A percentile compares a stretch with the other conserved stretches of the same genome.
phyloP scores from a whole-genome alignment of 2,888 invertebrate species.

The Apantesis nais region DNA sequence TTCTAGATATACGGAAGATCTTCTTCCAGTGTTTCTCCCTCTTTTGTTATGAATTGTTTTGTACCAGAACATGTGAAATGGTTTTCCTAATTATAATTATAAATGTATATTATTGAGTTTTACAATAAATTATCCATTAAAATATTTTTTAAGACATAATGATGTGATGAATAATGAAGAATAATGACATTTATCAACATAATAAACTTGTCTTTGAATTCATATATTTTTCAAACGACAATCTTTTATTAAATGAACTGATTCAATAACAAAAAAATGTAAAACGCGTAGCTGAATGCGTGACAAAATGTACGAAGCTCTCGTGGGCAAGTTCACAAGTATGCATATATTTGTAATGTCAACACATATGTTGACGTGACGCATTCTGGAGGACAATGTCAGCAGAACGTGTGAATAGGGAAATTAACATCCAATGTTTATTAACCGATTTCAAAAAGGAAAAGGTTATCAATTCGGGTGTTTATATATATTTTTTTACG shows the following conservation, averaged over 20 bases:
- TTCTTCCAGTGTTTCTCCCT: not conserved
- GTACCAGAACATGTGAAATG: no score
- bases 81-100: no score
- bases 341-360: conserved; percentile 22
- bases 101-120: not conserved
- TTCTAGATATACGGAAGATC: not conserved
- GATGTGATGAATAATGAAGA: not conserved
- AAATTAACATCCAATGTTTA: conserved; percentile 25
- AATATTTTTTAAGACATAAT: no score
- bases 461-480: no score
- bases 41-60: no score
- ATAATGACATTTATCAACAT: not conserved
- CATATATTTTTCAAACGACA: not conserved
- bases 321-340: conserved; percentile 9
- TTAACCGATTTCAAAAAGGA: no score
- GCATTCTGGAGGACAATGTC: conserved; percentile 57
- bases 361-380: conserved; percentile 49
- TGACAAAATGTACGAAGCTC: not conserved
- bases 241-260: not conserved
- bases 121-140: not conserved
- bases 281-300: not conserved
- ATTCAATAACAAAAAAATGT: not conserved
- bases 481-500: no score
- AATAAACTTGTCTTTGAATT: not conserved
- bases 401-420: conserved; percentile 54